Base-by-base conservation (phyloP, 2,888 invertebrate genomes). In the Morpho deidamia region DNA sequence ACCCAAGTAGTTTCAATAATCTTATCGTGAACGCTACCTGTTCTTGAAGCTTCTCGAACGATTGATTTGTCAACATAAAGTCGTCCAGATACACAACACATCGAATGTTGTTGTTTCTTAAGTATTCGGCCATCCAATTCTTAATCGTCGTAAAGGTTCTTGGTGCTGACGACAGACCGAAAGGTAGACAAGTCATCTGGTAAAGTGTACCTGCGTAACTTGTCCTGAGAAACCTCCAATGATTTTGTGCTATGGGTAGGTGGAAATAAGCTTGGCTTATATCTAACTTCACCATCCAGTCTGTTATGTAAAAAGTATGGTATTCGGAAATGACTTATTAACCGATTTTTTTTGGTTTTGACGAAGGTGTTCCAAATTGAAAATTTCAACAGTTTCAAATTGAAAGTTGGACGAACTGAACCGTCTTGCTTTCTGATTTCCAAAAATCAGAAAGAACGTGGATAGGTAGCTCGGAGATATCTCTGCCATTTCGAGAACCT, bases 261-360 rank as follows among this genome's bases (percentile, higher is more conserved):
- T 65, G 65, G 44, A 62, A 65, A 40, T 63, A 61, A 0, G 64
- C 62, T 14, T 64, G 61, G 37, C 47, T 52, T 14, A 62, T 8
- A 35, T 64, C 60, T n/a, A 64, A 12, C 10, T 62, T 62, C 7
- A 54, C 58, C 55, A 61, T 56, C 53, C 57, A 62, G 32, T 64
- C 62, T 34, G 8, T 41, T n/a, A 35, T 61, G 61, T n/a, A 64
- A 44, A 12, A 64, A 64, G 1, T 23, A 14, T 34, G 62, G 59
- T 10, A 62, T 58, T 10, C 54, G 41, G 11, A 59, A 58, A 32
- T 62, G 61, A 23, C 43, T 58, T 48, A 61, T 52, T 2, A 61
- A 40, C 9, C 37, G 53, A 50, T 58, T 61, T 3, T 40, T 42
- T 11, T 57, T 56, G 8, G 41, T 43, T 10, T 11, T 7, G 7